Base-by-base conservation (phyloP, 2,888 invertebrate genomes). In the Plagiodera versicolora region DNA sequence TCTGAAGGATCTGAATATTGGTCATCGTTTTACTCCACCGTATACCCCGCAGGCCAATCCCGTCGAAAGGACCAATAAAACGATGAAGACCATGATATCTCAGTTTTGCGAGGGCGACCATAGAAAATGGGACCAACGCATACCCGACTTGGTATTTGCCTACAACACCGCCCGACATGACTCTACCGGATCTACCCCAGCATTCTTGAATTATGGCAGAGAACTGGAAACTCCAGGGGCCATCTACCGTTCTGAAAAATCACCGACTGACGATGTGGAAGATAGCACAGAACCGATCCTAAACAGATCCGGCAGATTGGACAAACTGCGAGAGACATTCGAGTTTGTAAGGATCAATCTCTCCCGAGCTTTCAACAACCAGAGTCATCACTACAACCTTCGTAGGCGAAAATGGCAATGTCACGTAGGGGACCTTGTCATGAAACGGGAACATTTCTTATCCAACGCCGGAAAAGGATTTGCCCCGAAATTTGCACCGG, bases 11-110 rank as follows among this genome's bases (percentile, higher is more conserved):
- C 8, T 45, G 45, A 45, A 45, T 16, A 48, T 20, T 2, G 24
- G 5, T 1, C 48, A 48, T 24, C 20, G 20, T 24, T 8, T 19
- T 1, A 54, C 24, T 0, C 73, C 75, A 1, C 66, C 65, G 6
- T 70, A 66, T 70, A 62, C 70, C 20, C 68, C 73, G 0, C 76
- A 78, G 32, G 71, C 70, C 1, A 77, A 79, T 55, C 74, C 75
- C 0, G 74, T 74, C 0, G 77, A 79, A 60, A 20, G 76, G 11
- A 63, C 70, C 0, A 78, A 77, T 54, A 49, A 69, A 16, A 70
- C 70, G 0, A 28, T 77, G 0, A 73, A 75, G 49, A 75, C 75
- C 0, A 76, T 78, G 72, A 70, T 77, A 0, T 64, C 73, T 0
- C 64, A 73, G 20, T 76, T 66, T 24, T 69, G 74, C 4, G 60